These are phyloP conservation scores for Megalopta genalis DNA, from an alignment of 1,140 invertebrate genomes.

Conservation along the genomic window DNA sequence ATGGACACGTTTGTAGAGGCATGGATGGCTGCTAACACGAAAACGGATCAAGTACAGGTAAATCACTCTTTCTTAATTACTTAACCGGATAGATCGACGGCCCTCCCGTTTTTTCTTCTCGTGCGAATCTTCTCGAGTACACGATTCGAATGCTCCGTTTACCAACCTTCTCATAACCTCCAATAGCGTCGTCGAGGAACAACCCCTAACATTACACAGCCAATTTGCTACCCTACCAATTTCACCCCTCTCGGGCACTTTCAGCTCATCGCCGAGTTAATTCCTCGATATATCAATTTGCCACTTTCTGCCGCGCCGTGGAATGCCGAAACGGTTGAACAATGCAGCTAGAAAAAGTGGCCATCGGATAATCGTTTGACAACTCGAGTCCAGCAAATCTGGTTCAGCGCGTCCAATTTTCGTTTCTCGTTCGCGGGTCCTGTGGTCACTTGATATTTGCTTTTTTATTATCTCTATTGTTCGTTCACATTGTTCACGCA, in stretches of 20 bases:
- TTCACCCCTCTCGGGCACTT: constrained; percentile 63
- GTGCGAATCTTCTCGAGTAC: background rate
- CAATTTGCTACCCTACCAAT: constrained; percentile 77
- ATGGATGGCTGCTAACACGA: constrained; percentile 96
- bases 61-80: constrained; percentile 18
- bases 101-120: background rate
- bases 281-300: constrained; percentile 53
- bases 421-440: no score
- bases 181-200: constrained; percentile 54
- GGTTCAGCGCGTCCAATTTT: no score
- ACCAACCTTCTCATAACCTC: constrained; percentile 17
- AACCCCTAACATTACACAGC: constrained; percentile 78
- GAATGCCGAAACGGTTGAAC: background rate
- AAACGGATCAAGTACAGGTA: constrained; percentile 80
- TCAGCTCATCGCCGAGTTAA: constrained; percentile 46
- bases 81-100: background rate
- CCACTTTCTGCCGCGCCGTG: constrained; percentile 49
- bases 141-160: background rate
- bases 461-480: no score
- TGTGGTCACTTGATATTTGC: no score
- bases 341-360: background rate
- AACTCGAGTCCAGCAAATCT: background rate
- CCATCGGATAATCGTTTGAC: background rate
- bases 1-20: constrained; percentile 98
- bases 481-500: no score